phyloP scores from a whole-genome alignment of 2,797 vertebrate genomes.

The Gallinago stenura region DNA sequence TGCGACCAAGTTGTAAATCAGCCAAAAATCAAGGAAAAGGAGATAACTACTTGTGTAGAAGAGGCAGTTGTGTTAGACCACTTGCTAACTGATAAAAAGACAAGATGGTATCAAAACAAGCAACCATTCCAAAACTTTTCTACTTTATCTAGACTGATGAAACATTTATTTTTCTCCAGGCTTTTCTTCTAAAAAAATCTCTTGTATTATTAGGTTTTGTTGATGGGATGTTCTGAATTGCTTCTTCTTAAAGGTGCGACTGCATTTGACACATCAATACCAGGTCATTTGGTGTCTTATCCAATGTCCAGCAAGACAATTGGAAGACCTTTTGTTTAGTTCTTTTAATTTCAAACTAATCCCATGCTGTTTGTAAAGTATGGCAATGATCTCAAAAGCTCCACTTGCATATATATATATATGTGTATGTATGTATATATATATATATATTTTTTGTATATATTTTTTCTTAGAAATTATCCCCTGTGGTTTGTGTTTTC shows the following conservation, averaged over 20 bases:
- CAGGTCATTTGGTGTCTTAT: conserved; percentile 62
- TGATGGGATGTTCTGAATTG: conserved; percentile 61
- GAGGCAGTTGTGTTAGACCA: not conserved
- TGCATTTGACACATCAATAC: conserved; percentile 58
- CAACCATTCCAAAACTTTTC: not conserved
- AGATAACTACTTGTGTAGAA: not conserved
- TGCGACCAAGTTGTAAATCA: not conserved
- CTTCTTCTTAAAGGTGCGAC: conserved; percentile 59
- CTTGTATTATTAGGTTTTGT: conserved; percentile 63
- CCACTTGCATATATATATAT: not conserved
- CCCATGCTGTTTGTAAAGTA: conserved; percentile 67
- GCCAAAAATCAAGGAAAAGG: not conserved
- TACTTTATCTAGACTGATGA: not conserved
- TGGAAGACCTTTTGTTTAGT: conserved; percentile 59
- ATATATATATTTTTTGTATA: not conserved
- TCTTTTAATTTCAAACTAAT: conserved; percentile 63
- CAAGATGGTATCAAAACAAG: not conserved
- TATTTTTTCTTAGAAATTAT: conserved; percentile 50
- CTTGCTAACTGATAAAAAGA: not conserved
- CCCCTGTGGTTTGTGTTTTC: conserved; percentile 33
- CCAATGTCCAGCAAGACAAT: conserved; percentile 56
- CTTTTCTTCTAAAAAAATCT: conserved; percentile 43
- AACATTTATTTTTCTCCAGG: not conserved
- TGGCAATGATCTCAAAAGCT: conserved; percentile 65
- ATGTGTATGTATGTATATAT: not conserved